A percentile compares a stretch with the other conserved stretches of the same genome.
phyloP scores from a whole-genome alignment of 2,888 invertebrate genomes.

The Saturnia japonica region DNA sequence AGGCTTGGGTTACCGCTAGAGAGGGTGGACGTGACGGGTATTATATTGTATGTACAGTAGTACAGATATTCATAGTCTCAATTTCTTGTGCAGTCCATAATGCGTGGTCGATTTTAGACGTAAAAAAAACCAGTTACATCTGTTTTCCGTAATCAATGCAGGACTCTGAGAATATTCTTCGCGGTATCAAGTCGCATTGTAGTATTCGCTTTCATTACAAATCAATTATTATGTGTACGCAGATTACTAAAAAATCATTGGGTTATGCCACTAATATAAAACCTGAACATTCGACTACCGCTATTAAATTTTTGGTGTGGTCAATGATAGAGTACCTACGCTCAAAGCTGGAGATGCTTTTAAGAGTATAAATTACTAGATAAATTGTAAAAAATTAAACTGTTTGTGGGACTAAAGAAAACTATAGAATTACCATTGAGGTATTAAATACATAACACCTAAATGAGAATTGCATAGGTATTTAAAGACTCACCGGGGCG shows the following conservation, averaged over 20 bases:
- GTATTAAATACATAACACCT: too few relatives aligned
- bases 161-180: neutral
- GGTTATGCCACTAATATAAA: neutral
- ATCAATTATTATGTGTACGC: too few relatives aligned
- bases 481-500: constrained; percentile 61
- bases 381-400: too few relatives aligned
- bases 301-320: neutral
- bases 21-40: too few relatives aligned
- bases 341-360: neutral
- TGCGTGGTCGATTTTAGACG: neutral
- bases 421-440: neutral
- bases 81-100: neutral
- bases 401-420: neutral
- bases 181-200: too few relatives aligned
- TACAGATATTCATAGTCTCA: neutral
- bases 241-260: neutral
- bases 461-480: too few relatives aligned
- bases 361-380: too few relatives aligned
- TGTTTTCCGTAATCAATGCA: neutral
- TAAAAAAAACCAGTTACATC: neutral
- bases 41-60: too few relatives aligned
- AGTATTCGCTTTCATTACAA: neutral
- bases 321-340: neutral
- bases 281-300: neutral
- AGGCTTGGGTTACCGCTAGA: too few relatives aligned